Conservation (phyloP, 2,888 invertebrate species). For the Plagodis pulveraria region DNA sequence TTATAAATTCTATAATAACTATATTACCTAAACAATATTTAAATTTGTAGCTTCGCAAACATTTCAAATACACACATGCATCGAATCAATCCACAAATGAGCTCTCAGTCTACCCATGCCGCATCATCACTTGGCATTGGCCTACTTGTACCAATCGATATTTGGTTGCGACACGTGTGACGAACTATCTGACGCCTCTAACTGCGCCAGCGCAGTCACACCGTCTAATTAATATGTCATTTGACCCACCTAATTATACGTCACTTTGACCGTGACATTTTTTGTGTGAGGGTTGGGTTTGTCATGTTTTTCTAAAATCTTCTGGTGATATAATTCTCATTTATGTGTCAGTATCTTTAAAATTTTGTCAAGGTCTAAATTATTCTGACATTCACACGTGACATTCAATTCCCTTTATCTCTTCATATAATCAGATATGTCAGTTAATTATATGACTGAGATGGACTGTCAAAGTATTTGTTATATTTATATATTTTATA, state of each 20-base stretch:
- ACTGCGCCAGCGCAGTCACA: constrained; percentile 30
- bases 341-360: not conserved
- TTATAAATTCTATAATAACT: too few relatives aligned
- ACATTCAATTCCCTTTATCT: too few relatives aligned
- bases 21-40: too few relatives aligned
- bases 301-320: constrained; percentile 30
- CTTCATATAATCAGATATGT: too few relatives aligned
- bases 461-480: too few relatives aligned
- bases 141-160: constrained; percentile 70
- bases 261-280: constrained; percentile 54
- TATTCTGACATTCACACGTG: too few relatives aligned
- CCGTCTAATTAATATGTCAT: constrained; percentile 49
- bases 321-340: constrained; percentile 30
- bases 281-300: constrained; percentile 33
- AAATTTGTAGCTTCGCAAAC: too few relatives aligned
- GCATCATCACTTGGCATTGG: constrained; percentile 62
- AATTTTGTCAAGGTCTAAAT: too few relatives aligned
- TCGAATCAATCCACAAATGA: too few relatives aligned
- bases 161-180: constrained; percentile 70
- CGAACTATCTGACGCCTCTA: constrained; percentile 47
- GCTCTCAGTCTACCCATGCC: constrained; percentile 3
- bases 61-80: too few relatives aligned
- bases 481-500: too few relatives aligned
- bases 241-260: constrained; percentile 48
- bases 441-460: too few relatives aligned